Conservation (phyloP, 2,888 invertebrate species). For the Melipona beecheii region DNA sequence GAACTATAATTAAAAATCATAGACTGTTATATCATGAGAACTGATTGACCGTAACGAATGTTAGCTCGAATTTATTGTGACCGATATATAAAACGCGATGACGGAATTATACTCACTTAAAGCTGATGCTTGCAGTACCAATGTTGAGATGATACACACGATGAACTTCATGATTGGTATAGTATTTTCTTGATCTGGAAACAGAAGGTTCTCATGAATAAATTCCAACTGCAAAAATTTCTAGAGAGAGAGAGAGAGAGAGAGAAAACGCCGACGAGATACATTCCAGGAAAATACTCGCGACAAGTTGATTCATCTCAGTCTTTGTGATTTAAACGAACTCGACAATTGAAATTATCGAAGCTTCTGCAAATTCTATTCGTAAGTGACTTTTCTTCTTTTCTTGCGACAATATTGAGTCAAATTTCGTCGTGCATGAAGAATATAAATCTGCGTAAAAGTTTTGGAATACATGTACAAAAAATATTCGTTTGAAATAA, state of each 20-base stretch:
- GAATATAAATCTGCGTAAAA: not conserved
- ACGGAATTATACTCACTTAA: constrained; percentile 76
- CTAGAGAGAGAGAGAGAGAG: not conserved
- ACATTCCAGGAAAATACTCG: no score
- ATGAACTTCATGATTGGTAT: constrained; percentile 74
- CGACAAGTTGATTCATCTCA: constrained; percentile 22
- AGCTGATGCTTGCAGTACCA: constrained; percentile 76
- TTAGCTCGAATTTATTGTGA: constrained; percentile 40
- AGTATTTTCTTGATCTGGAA: constrained; percentile 50
- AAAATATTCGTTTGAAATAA: not conserved
- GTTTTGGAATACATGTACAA: not conserved
- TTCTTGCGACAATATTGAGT: not conserved
- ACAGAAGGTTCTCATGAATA: not conserved
- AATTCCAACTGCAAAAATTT: not conserved
- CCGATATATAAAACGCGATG: constrained; percentile 36
- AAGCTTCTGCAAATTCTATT: constrained; percentile 24
- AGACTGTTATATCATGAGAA: constrained; percentile 56
- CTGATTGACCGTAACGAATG: constrained; percentile 9
- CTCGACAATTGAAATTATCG: constrained; percentile 28
- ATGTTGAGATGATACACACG: constrained; percentile 73
- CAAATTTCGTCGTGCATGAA: not conserved
- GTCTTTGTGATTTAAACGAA: constrained; percentile 33
- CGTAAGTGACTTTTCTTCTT: constrained; percentile 7
- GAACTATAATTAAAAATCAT: constrained; percentile 76
- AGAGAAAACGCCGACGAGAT: not conserved